Percentiles rank a stretch among this genome's conserved stretches.
Evolutionary conservation across 1,140 invertebrate species (phyloP).

Genomic region (Tetramorium alpestre): DNA sequence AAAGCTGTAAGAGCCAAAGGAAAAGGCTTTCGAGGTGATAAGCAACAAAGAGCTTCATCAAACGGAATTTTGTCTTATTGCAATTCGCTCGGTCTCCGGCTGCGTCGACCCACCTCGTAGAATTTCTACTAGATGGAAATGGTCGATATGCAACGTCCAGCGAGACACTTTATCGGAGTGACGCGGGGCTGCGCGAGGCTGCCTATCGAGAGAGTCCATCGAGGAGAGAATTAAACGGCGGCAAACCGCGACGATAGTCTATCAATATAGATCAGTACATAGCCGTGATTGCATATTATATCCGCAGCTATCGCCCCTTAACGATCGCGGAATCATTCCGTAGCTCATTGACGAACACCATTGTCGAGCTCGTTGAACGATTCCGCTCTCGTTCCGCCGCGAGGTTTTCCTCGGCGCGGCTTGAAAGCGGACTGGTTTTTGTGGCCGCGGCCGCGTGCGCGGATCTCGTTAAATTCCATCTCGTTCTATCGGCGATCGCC

Average conservation of each 20-base stretch:
- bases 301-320: constrained; percentile 42
- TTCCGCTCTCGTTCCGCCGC: constrained; percentile 55
- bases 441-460: constrained; percentile 32
- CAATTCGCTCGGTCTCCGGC: neutral
- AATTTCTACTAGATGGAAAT: constrained; percentile 41
- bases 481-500: constrained; percentile 55
- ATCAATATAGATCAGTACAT: constrained; percentile 55
- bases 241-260: constrained; percentile 55
- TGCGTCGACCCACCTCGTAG: constrained; percentile 8
- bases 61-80: constrained; percentile 2
- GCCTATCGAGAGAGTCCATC: constrained; percentile 31
- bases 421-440: constrained; percentile 63
- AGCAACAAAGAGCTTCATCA: constrained; percentile 7
- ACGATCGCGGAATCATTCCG: constrained; percentile 55
- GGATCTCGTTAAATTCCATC: constrained; percentile 63
- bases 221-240: constrained; percentile 53
- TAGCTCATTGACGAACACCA: constrained; percentile 47
- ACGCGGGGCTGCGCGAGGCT: constrained; percentile 13
- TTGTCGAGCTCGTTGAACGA: constrained; percentile 41
- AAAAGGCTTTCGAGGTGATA: neutral
- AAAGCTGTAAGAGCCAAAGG: neutral
- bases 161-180: constrained; percentile 39
- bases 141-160: constrained; percentile 29
- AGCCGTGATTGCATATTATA: constrained; percentile 57
- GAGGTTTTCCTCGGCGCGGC: constrained; percentile 48